Percentiles rank a stretch among this genome's conserved stretches.
phyloP scores from a whole-genome alignment of 2,888 invertebrate genomes.

The Tenthredo notha region DNA sequence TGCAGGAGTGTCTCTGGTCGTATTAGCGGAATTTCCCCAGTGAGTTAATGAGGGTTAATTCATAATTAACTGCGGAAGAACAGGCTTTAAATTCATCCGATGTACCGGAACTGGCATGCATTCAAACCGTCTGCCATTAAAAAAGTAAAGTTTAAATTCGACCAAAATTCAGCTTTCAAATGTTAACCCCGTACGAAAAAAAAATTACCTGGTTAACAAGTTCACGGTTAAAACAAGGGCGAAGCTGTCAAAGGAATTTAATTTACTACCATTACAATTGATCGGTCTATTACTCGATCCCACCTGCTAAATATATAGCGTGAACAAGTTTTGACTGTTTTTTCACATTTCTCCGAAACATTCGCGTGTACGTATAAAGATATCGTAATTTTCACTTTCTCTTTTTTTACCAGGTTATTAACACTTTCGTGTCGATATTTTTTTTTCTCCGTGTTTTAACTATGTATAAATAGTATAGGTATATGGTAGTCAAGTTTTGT shows the following conservation, averaged over 20 bases:
- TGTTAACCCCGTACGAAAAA: not conserved
- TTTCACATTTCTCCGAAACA: not conserved
- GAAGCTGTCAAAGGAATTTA: not conserved
- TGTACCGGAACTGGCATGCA: constrained; percentile 10
- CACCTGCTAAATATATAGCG: not conserved
- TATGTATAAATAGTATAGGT: not conserved
- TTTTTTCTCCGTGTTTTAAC: constrained; percentile 15
- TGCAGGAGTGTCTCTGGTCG: constrained; percentile 45
- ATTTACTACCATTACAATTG: not conserved
- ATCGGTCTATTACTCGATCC: not conserved
- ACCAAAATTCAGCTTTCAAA: not conserved
- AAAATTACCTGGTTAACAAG: not conserved
- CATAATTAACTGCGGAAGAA: constrained; percentile 34
- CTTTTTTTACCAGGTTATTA: constrained; percentile 29
- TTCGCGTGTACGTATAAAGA: constrained; percentile 33
- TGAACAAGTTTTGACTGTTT: not conserved
- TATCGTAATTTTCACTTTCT: constrained; percentile 18
- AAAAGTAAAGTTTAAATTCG: constrained; percentile 25
- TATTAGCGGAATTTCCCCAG: constrained; percentile 49
- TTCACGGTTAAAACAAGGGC: not conserved
- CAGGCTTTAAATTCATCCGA: constrained; percentile 24
- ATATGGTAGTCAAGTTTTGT: not conserved
- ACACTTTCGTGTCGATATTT: constrained; percentile 25
- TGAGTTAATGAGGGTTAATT: constrained; percentile 30
- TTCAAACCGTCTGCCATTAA: not conserved